Conservation (phyloP, 2,888 invertebrate genomes). For the Macropis europaea region DNA sequence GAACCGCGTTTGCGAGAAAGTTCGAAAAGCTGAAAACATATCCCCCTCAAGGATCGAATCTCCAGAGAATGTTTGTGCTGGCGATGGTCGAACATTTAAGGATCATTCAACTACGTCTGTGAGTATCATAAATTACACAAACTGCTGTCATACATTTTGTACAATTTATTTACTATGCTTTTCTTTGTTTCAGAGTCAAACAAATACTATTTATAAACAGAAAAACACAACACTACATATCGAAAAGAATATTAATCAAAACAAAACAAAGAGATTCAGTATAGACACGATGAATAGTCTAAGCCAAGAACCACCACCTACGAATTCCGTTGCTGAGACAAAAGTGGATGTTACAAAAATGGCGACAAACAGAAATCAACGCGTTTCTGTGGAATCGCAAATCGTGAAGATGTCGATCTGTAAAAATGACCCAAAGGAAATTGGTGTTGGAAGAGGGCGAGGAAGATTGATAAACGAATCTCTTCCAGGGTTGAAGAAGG, state of each 20-base stretch:
- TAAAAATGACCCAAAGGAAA: slow-evolving; percentile 25
- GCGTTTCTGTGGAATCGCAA: slow-evolving; percentile 24
- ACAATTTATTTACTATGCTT: background rate
- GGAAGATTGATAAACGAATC: slow-evolving; percentile 4
- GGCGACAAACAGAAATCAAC: slow-evolving; percentile 2
- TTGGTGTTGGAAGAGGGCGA: slow-evolving; percentile 35
- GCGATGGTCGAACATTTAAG: slow-evolving; percentile 8
- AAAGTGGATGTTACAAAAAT: slow-evolving; percentile 24
- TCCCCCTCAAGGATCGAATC: background rate
- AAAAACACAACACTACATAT: slow-evolving; percentile 17
- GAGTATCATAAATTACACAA: background rate
- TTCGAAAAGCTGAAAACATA: background rate
- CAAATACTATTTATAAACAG: background rate
- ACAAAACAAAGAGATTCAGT: slow-evolving; percentile 12
- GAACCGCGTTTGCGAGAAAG: slow-evolving; percentile 7
- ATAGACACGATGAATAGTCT: slow-evolving; percentile 3
- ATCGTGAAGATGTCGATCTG: slow-evolving; percentile 48
- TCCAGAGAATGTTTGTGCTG: background rate
- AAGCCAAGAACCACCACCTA: slow-evolving; percentile 18
- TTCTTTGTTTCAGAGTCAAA: slow-evolving; percentile 23
- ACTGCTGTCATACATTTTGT: background rate
- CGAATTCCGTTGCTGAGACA: slow-evolving; percentile 11
- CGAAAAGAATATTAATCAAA: slow-evolving; percentile 30
- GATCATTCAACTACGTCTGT: slow-evolving; percentile 24
- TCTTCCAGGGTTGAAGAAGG: slow-evolving; percentile 13